Conservation (phyloP, 2,888 invertebrate species). For the Tanypteryx hageni region DNA sequence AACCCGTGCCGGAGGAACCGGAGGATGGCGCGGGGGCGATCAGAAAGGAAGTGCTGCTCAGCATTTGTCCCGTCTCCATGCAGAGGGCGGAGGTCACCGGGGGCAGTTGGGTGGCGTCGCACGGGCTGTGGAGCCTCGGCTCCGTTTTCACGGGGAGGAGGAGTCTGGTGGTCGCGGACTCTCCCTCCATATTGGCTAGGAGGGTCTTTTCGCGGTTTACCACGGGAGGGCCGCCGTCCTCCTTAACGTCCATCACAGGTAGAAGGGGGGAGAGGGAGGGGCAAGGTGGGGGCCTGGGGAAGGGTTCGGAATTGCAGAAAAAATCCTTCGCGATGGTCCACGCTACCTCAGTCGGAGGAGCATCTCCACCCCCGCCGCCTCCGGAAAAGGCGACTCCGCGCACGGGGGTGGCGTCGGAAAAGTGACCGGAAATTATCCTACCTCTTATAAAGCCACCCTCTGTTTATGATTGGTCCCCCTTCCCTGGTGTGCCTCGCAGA, state of each 20-base stretch:
- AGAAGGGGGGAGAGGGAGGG: not conserved
- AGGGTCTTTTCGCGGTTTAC: constrained; percentile 26
- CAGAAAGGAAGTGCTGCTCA: not conserved
- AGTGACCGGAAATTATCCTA: not conserved
- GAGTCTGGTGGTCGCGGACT: constrained; percentile 70
- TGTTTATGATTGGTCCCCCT: not conserved
- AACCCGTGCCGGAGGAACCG: constrained; percentile 70
- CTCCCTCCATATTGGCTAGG: constrained; percentile 73
- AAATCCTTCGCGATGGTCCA: constrained; percentile 77
- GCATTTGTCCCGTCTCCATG: constrained; percentile 41
- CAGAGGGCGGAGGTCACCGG: constrained; percentile 69
- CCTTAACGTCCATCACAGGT: constrained; percentile 15
- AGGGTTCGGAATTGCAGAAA: constrained; percentile 74
- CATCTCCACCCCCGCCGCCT: constrained; percentile 65
- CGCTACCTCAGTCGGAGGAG: constrained; percentile 73
- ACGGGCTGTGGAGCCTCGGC: constrained; percentile 73
- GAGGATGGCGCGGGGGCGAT: constrained; percentile 67
- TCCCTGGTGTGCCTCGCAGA: not conserved
- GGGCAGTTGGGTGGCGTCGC: constrained; percentile 68
- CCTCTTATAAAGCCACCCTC: not conserved
- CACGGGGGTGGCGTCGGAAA: not conserved
- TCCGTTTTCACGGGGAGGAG: constrained; percentile 75
- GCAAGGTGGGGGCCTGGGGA: constrained; percentile 71
- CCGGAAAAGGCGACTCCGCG: constrained; percentile 40
- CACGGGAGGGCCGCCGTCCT: constrained; percentile 50